Evolutionary conservation across 1,140 invertebrate species (phyloP).

Genomic region (Ostrea edulis): DNA sequence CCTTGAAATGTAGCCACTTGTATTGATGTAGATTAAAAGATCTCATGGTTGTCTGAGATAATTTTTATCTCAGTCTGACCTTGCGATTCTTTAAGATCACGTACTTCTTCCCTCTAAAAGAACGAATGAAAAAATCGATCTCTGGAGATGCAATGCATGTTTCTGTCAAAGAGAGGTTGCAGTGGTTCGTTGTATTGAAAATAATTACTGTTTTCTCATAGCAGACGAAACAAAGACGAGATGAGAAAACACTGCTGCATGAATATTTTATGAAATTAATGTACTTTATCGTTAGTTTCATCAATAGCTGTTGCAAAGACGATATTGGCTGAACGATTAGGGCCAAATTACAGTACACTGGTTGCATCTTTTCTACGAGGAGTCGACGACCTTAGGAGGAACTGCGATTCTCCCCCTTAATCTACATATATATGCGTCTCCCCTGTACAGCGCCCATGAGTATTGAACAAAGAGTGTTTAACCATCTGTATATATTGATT

Average conservation of each 20-base stretch:
- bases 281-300: slow-evolving; percentile 15
- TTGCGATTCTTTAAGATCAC: too few relatives aligned
- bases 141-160: neutral
- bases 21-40: too few relatives aligned
- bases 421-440: slow-evolving; percentile 5
- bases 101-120: too few relatives aligned
- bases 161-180: neutral
- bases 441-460: neutral
- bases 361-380: neutral
- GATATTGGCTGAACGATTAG: neutral
- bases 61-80: too few relatives aligned
- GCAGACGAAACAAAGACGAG: slow-evolving; percentile 9
- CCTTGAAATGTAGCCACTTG: neutral
- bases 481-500: slow-evolving; percentile 10
- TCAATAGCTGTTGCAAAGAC: slow-evolving; percentile 15
- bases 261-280: slow-evolving; percentile 34
- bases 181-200: neutral
- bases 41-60: too few relatives aligned
- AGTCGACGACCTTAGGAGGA: neutral
- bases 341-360: neutral
- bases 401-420: neutral
- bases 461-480: slow-evolving; percentile 5
- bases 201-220: too few relatives aligned
- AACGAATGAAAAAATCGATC: neutral
- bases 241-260: neutral